These are phyloP conservation scores for Cepaea nemoralis DNA, from an alignment of 1,140 invertebrate genomes.

Conservation along the genomic window DNA sequence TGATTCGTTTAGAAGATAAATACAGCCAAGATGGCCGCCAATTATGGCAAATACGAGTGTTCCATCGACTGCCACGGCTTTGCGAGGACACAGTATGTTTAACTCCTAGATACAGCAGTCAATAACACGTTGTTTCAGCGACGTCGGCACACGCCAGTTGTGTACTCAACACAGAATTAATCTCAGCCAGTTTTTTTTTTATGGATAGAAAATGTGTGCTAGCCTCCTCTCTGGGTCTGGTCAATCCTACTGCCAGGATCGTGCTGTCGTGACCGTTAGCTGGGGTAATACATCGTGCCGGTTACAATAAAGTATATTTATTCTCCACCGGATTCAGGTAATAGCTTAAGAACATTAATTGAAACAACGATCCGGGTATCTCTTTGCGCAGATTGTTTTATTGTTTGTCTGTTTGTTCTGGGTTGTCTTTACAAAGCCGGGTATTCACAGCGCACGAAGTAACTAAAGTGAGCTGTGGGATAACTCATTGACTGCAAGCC, in stretches of 20 bases:
- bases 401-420: background rate
- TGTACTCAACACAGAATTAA: slow-evolving; percentile 5
- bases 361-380: background rate
- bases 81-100: background rate
- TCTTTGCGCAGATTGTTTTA: no score
- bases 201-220: slow-evolving; percentile 6
- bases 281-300: background rate
- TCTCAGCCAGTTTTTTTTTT: background rate
- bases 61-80: background rate
- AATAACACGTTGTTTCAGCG: slow-evolving; percentile 13
- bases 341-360: background rate
- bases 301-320: background rate
- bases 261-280: background rate
- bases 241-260: background rate
- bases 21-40: background rate
- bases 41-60: slow-evolving; percentile 12
- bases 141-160: background rate
- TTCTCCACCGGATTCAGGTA: background rate
- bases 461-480: no score
- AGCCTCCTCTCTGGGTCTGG: background rate
- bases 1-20: background rate
- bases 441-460: no score
- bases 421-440: no score
- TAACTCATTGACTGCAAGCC: no score
- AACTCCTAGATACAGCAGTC: slow-evolving; percentile 12